Conservation (phyloP, 1,140 invertebrate genomes). For the Drosophila repleta region DNA sequence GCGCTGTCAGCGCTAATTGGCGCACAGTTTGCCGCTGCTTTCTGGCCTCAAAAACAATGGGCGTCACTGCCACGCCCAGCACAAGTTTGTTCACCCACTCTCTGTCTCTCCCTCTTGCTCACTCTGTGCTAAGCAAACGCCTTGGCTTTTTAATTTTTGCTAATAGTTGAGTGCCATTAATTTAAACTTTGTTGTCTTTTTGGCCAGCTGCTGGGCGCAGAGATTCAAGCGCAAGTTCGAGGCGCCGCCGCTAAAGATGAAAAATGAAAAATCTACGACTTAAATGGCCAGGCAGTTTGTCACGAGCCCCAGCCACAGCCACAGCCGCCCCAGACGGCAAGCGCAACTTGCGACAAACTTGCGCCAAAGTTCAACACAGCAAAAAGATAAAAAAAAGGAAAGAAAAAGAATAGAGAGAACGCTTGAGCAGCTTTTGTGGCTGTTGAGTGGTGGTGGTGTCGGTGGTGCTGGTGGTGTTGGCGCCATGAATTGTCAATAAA, state of each 20-base stretch:
- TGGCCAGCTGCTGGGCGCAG: slow-evolving; percentile 39
- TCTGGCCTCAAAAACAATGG: slow-evolving; percentile 5
- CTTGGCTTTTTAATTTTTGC: slow-evolving; percentile 75
- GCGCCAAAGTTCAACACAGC: slow-evolving; percentile 71
- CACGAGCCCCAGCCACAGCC: slow-evolving; percentile 40
- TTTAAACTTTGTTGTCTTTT: slow-evolving; percentile 79
- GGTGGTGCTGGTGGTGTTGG: slow-evolving; percentile 13
- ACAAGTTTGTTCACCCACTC: neutral
- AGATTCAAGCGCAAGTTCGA: slow-evolving; percentile 46
- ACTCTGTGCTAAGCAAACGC: neutral
- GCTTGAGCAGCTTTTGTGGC: slow-evolving; percentile 56
- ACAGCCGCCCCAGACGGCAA: slow-evolving; percentile 57
- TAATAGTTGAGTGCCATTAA: slow-evolving; percentile 82
- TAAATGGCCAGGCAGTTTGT: slow-evolving; percentile 76
- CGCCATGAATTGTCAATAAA: slow-evolving; percentile 79
- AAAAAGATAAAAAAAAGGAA: slow-evolving; percentile 3
- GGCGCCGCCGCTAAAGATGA: slow-evolving; percentile 23
- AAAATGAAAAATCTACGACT: slow-evolving; percentile 79
- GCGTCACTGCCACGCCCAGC: slow-evolving; percentile 1
- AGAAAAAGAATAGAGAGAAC: slow-evolving; percentile 50
- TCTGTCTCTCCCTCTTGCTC: neutral
- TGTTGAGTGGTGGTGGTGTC: slow-evolving; percentile 9
- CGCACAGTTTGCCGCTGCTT: slow-evolving; percentile 2
- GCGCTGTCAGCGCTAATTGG: slow-evolving; percentile 21
- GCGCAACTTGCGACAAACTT: slow-evolving; percentile 77